These are phyloP conservation scores for Trichoplusia ni DNA, from an alignment of 1,140 invertebrate genomes.

Conservation along the genomic window DNA sequence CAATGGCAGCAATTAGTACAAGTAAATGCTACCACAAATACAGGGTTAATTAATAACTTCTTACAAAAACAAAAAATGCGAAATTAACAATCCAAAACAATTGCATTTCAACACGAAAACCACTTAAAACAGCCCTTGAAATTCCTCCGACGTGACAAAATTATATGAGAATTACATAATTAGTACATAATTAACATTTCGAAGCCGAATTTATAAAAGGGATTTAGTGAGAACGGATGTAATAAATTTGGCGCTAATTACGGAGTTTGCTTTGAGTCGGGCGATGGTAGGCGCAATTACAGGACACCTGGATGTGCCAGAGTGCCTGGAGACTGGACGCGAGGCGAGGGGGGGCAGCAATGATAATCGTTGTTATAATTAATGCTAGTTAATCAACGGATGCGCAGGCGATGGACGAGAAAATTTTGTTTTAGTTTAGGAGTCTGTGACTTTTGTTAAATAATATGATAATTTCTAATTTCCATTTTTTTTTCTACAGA, in stretches of 20 bases:
- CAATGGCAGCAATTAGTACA: too few species aligned
- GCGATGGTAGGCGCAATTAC: slow-evolving; percentile 5
- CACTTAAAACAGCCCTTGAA: neutral
- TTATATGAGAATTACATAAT: too few species aligned
- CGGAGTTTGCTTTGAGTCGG: slow-evolving; percentile 2
- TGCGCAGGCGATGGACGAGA: neutral
- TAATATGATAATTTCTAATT: too few species aligned
- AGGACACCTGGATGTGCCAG: slow-evolving; percentile 5
- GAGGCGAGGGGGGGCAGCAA: neutral
- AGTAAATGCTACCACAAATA: too few species aligned
- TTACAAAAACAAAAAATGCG: too few species aligned
- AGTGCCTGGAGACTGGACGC: neutral
- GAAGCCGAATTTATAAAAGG: slow-evolving; percentile 6
- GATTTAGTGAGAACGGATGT: neutral
- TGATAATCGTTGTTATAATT: slow-evolving; percentile 24
- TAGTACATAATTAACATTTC: slow-evolving; percentile 1
- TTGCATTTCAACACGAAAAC: too few species aligned
- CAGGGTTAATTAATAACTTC: too few species aligned
- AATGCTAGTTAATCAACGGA: slow-evolving; percentile 20
- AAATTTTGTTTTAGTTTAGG: slow-evolving; percentile 2
- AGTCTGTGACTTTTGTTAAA: too few species aligned
- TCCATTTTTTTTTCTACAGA: too few species aligned
- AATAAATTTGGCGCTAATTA: slow-evolving; percentile 20
- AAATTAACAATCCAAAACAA: too few species aligned
- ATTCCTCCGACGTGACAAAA: neutral